Conservation (phyloP, 2,113 vertebrate species). For the Oophaga pumilio region DNA sequence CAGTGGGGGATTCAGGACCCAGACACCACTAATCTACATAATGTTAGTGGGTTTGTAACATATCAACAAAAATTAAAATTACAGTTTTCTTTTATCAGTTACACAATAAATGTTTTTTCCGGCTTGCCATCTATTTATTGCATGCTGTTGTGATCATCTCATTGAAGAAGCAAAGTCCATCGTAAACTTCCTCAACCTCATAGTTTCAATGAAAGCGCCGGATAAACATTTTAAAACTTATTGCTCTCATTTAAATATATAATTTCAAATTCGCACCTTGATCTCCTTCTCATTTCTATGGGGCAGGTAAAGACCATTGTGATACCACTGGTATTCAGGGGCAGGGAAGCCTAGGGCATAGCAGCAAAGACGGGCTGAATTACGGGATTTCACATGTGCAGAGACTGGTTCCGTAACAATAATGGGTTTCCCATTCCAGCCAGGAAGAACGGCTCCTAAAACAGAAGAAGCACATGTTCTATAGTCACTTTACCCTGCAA, state of each 20-base stretch:
- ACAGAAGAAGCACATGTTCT: background rate
- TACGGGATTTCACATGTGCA: slow-evolving; percentile 65
- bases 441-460: slow-evolving; percentile 52
- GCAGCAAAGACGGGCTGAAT: slow-evolving; percentile 71
- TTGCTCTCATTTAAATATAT: background rate
- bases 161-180: background rate
- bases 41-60: too few relatives aligned
- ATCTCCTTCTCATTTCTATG: slow-evolving; percentile 70
- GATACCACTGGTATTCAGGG: slow-evolving; percentile 84
- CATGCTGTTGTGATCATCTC: background rate
- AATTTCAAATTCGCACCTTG: slow-evolving; percentile 66
- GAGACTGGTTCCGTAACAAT: slow-evolving; percentile 72
- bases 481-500: background rate
- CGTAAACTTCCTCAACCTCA: background rate
- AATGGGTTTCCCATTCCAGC: slow-evolving; percentile 78
- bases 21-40: too few relatives aligned
- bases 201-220: background rate
- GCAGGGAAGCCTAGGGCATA: slow-evolving; percentile 78
- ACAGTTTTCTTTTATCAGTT: too few relatives aligned
- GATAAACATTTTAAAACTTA: background rate
- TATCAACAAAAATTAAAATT: too few relatives aligned
- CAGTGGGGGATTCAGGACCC: too few relatives aligned
- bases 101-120: background rate
- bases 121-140: background rate
- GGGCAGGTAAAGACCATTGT: slow-evolving; percentile 72